Percentiles rank a stretch among this genome's conserved stretches.
These are phyloP conservation scores for Steinernema carpocapsae DNA, from an alignment of 2,888 invertebrate species.

Conservation along the genomic window DNA sequence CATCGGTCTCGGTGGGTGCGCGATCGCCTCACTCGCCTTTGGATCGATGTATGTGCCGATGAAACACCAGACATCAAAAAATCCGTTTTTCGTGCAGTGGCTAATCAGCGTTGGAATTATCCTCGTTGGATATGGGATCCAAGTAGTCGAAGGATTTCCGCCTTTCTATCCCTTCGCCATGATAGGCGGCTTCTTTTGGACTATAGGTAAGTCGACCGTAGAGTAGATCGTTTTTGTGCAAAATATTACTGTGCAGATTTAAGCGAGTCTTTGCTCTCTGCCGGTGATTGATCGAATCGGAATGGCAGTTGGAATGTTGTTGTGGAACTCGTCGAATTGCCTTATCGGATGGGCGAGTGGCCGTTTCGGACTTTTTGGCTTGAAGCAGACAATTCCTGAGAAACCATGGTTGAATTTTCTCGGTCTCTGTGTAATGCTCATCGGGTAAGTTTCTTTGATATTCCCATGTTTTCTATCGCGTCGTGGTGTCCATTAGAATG, in stretches of 20 bases:
- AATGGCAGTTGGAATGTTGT: slow-evolving; percentile 70
- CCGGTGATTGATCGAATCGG: slow-evolving; percentile 69
- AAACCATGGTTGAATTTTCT: slow-evolving; percentile 42
- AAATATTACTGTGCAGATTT: not conserved
- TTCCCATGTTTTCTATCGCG: not conserved
- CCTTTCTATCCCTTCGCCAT: slow-evolving; percentile 71
- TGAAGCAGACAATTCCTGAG: slow-evolving; percentile 45
- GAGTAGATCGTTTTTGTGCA: too few relatives aligned
- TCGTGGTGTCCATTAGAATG: not conserved
- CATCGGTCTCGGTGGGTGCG: slow-evolving; percentile 6
- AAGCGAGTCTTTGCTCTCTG: slow-evolving; percentile 46
- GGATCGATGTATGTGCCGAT: slow-evolving; percentile 16
- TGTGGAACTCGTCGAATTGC: slow-evolving; percentile 71
- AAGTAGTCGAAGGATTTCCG: slow-evolving; percentile 67
- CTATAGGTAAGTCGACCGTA: slow-evolving; percentile 70
- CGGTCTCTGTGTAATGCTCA: slow-evolving; percentile 39
- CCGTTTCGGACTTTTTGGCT: slow-evolving; percentile 63
- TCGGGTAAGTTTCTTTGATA: slow-evolving; percentile 37
- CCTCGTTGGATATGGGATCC: slow-evolving; percentile 69
- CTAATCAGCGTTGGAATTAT: slow-evolving; percentile 70
- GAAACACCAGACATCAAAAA: slow-evolving; percentile 15
- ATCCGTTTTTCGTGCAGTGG: slow-evolving; percentile 72
- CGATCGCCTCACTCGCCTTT: not conserved
- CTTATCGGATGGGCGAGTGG: slow-evolving; percentile 72
- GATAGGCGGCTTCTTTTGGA: slow-evolving; percentile 71